These are phyloP conservation scores for Campylomormyrus tamandua DNA, from an alignment of 2,113 vertebrate species.

Conservation along the genomic window DNA sequence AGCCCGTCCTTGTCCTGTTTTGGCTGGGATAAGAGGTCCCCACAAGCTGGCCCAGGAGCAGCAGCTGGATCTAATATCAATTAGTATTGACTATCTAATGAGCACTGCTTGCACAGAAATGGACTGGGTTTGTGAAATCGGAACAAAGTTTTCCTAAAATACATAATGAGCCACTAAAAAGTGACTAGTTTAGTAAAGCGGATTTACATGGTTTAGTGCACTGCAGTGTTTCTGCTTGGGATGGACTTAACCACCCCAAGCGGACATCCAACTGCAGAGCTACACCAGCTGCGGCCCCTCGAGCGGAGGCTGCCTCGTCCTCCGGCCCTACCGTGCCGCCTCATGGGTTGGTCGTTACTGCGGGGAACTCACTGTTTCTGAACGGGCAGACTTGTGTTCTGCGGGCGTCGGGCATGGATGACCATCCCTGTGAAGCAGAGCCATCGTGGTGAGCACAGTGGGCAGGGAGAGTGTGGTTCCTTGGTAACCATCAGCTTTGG, in stretches of 20 bases:
- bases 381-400: slow-evolving; percentile 77
- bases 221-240: background rate
- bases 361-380: slow-evolving; percentile 65
- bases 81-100: background rate
- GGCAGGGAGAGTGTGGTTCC: too few relatives aligned
- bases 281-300: background rate
- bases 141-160: background rate
- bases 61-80: background rate
- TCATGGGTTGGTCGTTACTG: background rate
- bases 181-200: background rate
- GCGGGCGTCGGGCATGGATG: slow-evolving; percentile 65
- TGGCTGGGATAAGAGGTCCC: background rate
- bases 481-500: background rate
- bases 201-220: background rate
- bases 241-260: background rate
- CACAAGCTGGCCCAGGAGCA: background rate
- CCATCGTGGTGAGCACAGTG: background rate
- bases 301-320: too few relatives aligned
- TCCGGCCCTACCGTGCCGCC: background rate
- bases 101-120: background rate
- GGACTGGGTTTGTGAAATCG: background rate
- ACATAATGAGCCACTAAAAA: background rate
- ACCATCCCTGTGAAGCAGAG: slow-evolving; percentile 65
- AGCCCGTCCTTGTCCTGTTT: background rate
- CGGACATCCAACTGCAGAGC: background rate